A percentile compares a stretch with the other conserved stretches of the same genome.
phyloP scores from a whole-genome alignment of 2,888 invertebrate genomes.

The Aleiodes leptofemur region DNA sequence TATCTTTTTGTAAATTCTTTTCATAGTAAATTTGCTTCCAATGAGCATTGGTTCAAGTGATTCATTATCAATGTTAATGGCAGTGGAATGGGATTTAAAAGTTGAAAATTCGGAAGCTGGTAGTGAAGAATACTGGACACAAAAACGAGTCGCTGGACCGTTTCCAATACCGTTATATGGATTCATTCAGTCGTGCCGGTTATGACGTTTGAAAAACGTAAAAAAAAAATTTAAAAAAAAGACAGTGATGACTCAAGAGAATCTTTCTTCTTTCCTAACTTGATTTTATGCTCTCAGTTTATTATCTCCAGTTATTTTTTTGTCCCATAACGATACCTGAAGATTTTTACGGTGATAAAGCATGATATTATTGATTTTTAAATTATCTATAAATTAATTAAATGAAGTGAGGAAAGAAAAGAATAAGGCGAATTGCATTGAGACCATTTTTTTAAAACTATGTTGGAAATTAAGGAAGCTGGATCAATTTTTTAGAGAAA shows the following conservation, averaged over 20 bases:
- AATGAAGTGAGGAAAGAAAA: too few relatives aligned
- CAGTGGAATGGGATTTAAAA: background rate
- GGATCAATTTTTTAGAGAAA: too few relatives aligned
- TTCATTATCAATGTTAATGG: too few relatives aligned
- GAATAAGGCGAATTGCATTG: too few relatives aligned
- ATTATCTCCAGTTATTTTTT: background rate
- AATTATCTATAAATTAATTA: too few relatives aligned
- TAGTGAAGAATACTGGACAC: slow-evolving; percentile 42
- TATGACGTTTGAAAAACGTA: slow-evolving; percentile 4
- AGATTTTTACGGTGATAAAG: too few relatives aligned
- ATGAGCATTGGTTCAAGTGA: too few relatives aligned
- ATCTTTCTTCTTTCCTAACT: background rate
- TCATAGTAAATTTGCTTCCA: background rate
- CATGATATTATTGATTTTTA: too few relatives aligned
- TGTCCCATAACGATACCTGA: too few relatives aligned
- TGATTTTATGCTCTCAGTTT: background rate
- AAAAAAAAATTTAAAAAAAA: too few relatives aligned
- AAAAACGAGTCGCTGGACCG: slow-evolving; percentile 56
- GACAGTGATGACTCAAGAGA: background rate
- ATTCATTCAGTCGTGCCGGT: slow-evolving; percentile 56
- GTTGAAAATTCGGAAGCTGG: slow-evolving; percentile 56
- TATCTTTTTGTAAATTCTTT: background rate
- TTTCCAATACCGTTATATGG: slow-evolving; percentile 61
- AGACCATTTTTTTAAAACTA: too few relatives aligned
- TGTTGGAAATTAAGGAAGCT: too few relatives aligned